phyloP scores from a whole-genome alignment of 2,113 vertebrate species.

The Dendrocopos noguchii region DNA sequence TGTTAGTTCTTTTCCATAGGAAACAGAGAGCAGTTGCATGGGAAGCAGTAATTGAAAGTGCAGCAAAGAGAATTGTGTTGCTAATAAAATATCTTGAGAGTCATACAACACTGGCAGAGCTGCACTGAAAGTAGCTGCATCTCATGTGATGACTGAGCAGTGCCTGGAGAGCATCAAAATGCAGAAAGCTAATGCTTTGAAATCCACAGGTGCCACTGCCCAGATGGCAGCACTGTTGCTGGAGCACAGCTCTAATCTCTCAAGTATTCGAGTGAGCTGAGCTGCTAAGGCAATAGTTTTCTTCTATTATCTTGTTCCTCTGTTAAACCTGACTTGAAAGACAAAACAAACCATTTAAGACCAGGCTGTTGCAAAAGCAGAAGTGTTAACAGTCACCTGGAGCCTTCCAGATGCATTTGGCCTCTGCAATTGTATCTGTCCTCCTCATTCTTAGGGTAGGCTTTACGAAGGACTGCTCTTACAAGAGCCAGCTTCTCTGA shows the following conservation, averaged over 20 bases:
- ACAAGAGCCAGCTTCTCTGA: not conserved
- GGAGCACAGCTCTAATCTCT: not conserved
- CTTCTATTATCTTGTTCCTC: not conserved
- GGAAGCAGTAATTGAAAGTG: conserved; percentile 1
- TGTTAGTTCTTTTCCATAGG: not conserved
- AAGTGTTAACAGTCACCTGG: not conserved
- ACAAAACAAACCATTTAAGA: conserved; percentile 25
- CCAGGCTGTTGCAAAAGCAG: not conserved
- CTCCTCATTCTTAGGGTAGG: not conserved
- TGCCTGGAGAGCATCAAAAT: conserved; percentile 19
- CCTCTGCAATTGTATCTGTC: not conserved
- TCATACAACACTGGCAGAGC: not conserved
- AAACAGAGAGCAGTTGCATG: not conserved
- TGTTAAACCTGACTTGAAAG: conserved; percentile 3
- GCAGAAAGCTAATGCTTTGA: not conserved
- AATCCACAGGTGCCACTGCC: not conserved
- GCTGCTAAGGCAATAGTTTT: not conserved
- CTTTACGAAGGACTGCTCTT: not conserved
- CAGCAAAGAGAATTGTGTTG: not conserved
- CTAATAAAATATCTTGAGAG: not conserved
- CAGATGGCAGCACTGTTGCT: not conserved
- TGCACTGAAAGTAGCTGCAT: not conserved
- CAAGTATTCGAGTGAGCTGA: not conserved
- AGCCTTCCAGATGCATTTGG: not conserved
- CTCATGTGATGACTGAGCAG: not conserved